A percentile compares a stretch with the other conserved stretches of the same genome.
Evolutionary conservation across 2,113 vertebrate genomes (phyloP).

Genomic region (Neoarius graeffei): DNA sequence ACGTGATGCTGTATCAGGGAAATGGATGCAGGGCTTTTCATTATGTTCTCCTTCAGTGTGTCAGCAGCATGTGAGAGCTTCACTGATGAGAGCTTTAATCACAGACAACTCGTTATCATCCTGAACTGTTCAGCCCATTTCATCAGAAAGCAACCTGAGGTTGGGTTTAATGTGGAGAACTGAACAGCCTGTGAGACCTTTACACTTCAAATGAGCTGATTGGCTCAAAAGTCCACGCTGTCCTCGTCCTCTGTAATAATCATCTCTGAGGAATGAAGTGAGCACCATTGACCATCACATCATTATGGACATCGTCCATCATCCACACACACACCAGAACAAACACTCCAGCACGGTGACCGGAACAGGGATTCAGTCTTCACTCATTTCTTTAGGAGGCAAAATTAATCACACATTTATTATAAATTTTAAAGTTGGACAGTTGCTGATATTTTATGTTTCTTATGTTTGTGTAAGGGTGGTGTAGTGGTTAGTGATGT

Average conservation of each 20-base stretch:
- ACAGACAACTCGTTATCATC: background rate
- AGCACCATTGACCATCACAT: too few species aligned
- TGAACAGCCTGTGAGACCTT: constrained; percentile 66
- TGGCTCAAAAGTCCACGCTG: constrained; percentile 57
- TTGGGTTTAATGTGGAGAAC: background rate
- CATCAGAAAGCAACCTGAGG: background rate
- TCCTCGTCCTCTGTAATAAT: background rate
- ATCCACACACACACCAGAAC: background rate
- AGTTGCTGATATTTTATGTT: background rate
- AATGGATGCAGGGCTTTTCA: background rate
- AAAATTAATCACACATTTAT: too few species aligned
- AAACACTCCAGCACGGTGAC: too few species aligned
- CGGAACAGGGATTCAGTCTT: too few species aligned
- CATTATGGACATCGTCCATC: background rate
- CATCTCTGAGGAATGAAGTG: background rate
- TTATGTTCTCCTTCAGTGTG: constrained; percentile 15
- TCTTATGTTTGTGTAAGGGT: background rate
- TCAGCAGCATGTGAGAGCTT: constrained; percentile 6
- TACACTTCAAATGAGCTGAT: constrained; percentile 70
- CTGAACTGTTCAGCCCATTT: background rate
- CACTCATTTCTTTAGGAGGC: too few species aligned
- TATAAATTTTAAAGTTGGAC: too few species aligned
- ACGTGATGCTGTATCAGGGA: background rate
- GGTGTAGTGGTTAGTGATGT: too few species aligned
- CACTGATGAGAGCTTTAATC: background rate